Percentiles rank a stretch among this genome's conserved stretches.
These are phyloP conservation scores for Prionailurus viverrinus DNA, from an alignment of 2,113 vertebrate species.

Conservation along the genomic window DNA sequence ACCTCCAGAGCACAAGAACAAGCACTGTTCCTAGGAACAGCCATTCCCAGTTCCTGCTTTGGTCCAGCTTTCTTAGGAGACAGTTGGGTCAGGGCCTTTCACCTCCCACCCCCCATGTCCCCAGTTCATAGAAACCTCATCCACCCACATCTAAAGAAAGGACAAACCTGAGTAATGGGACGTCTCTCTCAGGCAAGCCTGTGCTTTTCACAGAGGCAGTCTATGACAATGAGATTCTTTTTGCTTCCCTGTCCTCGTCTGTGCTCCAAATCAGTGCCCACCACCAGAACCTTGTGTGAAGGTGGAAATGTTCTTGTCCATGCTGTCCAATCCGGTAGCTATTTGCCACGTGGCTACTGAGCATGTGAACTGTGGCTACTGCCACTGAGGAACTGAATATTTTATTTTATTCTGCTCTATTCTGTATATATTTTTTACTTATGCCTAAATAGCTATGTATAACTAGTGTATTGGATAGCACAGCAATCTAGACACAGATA, in stretches of 20 bases:
- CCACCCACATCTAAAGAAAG: not conserved
- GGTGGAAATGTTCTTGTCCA: not conserved
- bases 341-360: not conserved
- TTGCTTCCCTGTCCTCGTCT: not conserved
- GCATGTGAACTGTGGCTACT: not conserved
- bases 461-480: not conserved
- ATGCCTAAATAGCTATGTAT: not conserved
- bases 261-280: not conserved
- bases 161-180: not conserved
- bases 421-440: not conserved
- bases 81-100: not conserved
- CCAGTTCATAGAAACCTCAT: not conserved
- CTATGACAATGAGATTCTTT: not conserved
- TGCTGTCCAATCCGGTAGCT: not conserved
- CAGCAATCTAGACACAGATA: not conserved
- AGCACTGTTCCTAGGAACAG: not conserved
- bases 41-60: not conserved
- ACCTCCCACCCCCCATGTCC: not conserved
- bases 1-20: not conserved
- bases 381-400: not conserved
- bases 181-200: not conserved
- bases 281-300: rapidly evolving
- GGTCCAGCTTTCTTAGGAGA: not conserved
- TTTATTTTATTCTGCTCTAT: not conserved
- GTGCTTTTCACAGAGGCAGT: not conserved